These are phyloP conservation scores for Boloria euphrosyne DNA, from an alignment of 2,888 invertebrate species.

Conservation along the genomic window DNA sequence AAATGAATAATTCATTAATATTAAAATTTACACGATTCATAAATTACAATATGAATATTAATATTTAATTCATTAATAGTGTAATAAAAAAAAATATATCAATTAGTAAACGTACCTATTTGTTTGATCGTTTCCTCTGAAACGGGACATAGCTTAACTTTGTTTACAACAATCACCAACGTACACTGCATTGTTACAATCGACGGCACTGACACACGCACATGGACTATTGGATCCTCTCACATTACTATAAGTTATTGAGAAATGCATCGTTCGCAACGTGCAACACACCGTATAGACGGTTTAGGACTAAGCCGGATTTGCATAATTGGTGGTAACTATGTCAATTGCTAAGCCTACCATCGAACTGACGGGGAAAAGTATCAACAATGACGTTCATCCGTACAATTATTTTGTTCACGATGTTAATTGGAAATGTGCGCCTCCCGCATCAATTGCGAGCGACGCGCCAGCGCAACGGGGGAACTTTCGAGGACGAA, in stretches of 20 bases:
- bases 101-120: conserved; percentile 55
- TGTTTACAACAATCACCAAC: conserved; percentile 76
- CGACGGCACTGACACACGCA: conserved; percentile 32
- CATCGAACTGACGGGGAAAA: conserved; percentile 62
- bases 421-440: conserved; percentile 75
- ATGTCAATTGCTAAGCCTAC: conserved; percentile 68
- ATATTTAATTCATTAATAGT: conserved; percentile 26
- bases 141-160: conserved; percentile 73
- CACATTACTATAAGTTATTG: conserved; percentile 63
- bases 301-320: conserved; percentile 74
- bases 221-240: conserved; percentile 52
- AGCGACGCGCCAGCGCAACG: conserved; percentile 59
- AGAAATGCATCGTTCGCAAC: conserved; percentile 70
- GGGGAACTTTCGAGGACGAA: conserved; percentile 75
- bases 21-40: conserved; percentile 34
- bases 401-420: conserved; percentile 69
- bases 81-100: conserved; percentile 18
- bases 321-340: conserved; percentile 68
- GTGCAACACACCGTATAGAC: conserved; percentile 67
- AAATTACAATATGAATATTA: conserved; percentile 26
- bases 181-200: conserved; percentile 76
- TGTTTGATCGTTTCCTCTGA: conserved; percentile 66
- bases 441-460: conserved; percentile 79
- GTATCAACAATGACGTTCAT: conserved; percentile 65
- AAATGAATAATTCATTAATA: conserved; percentile 33